These are phyloP conservation scores for Artibeus jamaicensis DNA, from an alignment of 2,797 vertebrate genomes.

Conservation along the genomic window DNA sequence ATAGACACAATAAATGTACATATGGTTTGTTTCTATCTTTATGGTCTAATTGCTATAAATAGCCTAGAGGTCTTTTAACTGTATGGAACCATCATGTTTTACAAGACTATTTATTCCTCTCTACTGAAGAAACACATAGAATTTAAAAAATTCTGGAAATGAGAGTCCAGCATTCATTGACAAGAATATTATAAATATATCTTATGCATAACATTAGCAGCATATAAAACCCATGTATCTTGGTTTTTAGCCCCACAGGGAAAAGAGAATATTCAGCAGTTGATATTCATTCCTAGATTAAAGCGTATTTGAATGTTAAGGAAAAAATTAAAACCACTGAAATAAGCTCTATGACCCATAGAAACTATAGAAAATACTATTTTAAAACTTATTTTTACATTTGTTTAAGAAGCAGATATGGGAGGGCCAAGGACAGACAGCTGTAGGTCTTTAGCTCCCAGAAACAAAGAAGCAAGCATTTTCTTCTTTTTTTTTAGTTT, in stretches of 20 bases:
- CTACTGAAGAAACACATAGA: slow-evolving; percentile 44
- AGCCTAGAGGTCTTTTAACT: slow-evolving; percentile 50
- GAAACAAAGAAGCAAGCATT: background rate
- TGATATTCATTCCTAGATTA: background rate
- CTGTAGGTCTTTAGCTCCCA: background rate
- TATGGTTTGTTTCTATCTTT: slow-evolving; percentile 45
- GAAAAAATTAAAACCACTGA: slow-evolving; percentile 42
- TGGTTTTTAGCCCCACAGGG: background rate
- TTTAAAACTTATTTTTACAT: background rate
- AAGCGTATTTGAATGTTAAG: slow-evolving; percentile 33
- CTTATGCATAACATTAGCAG: background rate
- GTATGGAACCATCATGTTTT: slow-evolving; percentile 51
- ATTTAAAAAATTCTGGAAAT: slow-evolving; percentile 46
- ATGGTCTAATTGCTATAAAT: slow-evolving; percentile 67
- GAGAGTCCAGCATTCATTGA: background rate
- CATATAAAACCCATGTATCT: slow-evolving; percentile 13
- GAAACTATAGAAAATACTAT: background rate
- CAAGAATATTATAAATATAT: slow-evolving; percentile 33
- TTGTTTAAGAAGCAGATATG: background rate
- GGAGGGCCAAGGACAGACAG: background rate
- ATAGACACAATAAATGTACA: slow-evolving; percentile 56
- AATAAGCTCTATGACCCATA: background rate
- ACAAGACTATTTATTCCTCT: slow-evolving; percentile 56
- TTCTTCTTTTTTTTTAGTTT: background rate
- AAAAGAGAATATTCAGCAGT: slow-evolving; percentile 11